Conservation (phyloP, 2,888 invertebrate genomes). For the Laspeyria flexula region DNA sequence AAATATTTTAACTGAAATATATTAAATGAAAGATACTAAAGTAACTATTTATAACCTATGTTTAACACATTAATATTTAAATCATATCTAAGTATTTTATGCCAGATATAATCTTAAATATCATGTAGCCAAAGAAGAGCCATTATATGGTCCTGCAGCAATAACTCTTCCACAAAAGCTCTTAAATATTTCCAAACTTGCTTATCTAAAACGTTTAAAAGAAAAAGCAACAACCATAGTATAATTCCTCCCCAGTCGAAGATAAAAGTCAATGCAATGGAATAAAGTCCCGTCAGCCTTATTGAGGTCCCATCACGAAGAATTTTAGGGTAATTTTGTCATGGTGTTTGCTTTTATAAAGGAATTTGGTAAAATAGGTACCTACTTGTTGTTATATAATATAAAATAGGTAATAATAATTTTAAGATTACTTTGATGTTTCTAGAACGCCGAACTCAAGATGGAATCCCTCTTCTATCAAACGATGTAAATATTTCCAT, state of each 20-base stretch:
- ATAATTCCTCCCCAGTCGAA: conserved; percentile 41
- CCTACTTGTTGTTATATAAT: not conserved
- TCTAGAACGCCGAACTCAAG: too few relatives aligned
- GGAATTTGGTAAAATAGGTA: not conserved
- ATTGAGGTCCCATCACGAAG: conserved; percentile 27
- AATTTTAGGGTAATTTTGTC: conserved; percentile 11
- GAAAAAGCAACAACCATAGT: conserved; percentile 29
- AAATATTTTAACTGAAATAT: not conserved
- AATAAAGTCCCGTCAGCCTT: conserved; percentile 40
- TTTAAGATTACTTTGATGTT: too few relatives aligned
- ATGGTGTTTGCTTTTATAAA: not conserved
- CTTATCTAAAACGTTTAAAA: conserved; percentile 34
- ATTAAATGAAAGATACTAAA: too few relatives aligned
- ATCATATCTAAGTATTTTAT: not conserved
- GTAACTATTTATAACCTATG: too few relatives aligned
- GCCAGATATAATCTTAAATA: not conserved
- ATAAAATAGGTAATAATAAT: too few relatives aligned
- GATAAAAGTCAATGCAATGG: conserved; percentile 47
- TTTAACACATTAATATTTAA: not conserved
- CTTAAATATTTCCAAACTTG: conserved; percentile 29
- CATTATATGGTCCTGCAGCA: conserved; percentile 21
- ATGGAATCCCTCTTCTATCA: too few relatives aligned
- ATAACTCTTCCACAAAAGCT: conserved; percentile 29
- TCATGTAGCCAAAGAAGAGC: conserved; percentile 10
- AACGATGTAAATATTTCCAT: too few relatives aligned